A percentile compares a stretch with the other conserved stretches of the same genome.
These are phyloP conservation scores for Mormyrus hasselquistii DNA, from an alignment of 2,797 vertebrate genomes.

Conservation along the genomic window DNA sequence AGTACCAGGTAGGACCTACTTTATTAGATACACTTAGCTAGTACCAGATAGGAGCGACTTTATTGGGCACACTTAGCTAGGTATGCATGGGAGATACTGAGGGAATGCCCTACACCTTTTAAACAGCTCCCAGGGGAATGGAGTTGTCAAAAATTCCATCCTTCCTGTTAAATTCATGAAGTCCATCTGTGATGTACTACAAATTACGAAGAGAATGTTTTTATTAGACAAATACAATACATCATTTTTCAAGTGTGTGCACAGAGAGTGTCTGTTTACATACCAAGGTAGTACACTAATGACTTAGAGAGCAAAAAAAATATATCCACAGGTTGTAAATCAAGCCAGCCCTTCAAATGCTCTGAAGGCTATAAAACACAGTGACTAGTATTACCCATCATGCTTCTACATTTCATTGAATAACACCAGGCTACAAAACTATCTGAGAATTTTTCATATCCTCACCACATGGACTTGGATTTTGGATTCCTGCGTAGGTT, in stretches of 20 bases:
- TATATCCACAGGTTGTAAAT: background rate
- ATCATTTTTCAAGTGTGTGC: background rate
- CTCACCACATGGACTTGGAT: slow-evolving; percentile 66
- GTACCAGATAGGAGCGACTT: background rate
- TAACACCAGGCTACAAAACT: background rate
- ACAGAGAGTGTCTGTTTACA: background rate
- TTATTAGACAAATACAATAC: background rate
- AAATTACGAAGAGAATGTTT: background rate
- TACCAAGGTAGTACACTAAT: background rate
- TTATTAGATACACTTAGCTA: background rate
- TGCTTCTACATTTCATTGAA: background rate
- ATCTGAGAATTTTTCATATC: slow-evolving; percentile 52
- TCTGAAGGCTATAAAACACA: background rate
- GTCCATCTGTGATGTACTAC: background rate
- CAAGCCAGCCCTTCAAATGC: background rate
- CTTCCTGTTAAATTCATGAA: background rate
- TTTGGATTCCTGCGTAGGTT: slow-evolving; percentile 67
- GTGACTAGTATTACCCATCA: background rate
- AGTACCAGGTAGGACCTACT: background rate
- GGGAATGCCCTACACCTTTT: background rate
- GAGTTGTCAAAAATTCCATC: background rate
- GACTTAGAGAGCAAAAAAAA: background rate
- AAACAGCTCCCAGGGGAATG: background rate
- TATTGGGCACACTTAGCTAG: background rate
- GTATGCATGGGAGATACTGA: background rate